phyloP scores from a whole-genome alignment of 2,797 vertebrate species.

The Varecia variegata region DNA sequence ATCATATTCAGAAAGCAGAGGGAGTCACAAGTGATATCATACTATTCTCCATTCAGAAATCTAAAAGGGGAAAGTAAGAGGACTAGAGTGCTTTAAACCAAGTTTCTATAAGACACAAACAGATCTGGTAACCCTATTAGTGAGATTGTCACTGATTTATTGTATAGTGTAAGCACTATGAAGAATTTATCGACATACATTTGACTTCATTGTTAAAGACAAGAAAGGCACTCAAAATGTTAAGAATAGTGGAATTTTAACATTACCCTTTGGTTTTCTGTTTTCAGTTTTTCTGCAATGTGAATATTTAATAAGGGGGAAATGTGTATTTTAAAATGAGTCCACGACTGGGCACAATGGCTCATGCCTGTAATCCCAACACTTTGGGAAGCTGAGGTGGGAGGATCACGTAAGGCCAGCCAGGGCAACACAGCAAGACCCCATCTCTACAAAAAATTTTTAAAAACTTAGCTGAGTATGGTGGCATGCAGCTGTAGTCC shows the following conservation, averaged over 20 bases:
- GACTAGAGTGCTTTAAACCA: neutral
- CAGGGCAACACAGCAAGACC: too few species aligned
- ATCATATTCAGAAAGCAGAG: constrained; percentile 21
- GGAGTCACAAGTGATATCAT: neutral
- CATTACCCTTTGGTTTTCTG: neutral
- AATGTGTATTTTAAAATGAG: neutral
- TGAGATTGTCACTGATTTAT: neutral
- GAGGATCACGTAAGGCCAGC: too few species aligned
- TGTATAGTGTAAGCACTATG: neutral
- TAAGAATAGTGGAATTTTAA: neutral
- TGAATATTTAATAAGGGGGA: neutral
- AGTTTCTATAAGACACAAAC: neutral
- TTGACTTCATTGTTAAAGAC: constrained; percentile 13
- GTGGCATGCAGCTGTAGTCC: too few species aligned
- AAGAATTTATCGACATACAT: neutral
- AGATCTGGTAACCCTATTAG: constrained; percentile 11
- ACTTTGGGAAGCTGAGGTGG: too few species aligned
- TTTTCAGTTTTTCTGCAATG: constrained; percentile 25
- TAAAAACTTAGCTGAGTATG: too few species aligned
- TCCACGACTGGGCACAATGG: too few species aligned
- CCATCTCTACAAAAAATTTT: too few species aligned
- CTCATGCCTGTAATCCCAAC: too few species aligned
- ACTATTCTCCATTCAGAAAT: neutral
- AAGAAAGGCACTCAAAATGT: neutral
- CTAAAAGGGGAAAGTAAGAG: neutral